A percentile compares a stretch with the other conserved stretches of the same genome.
These are phyloP conservation scores for Sycophila sp. DNA, from an alignment of 1,140 invertebrate species.

Conservation along the genomic window DNA sequence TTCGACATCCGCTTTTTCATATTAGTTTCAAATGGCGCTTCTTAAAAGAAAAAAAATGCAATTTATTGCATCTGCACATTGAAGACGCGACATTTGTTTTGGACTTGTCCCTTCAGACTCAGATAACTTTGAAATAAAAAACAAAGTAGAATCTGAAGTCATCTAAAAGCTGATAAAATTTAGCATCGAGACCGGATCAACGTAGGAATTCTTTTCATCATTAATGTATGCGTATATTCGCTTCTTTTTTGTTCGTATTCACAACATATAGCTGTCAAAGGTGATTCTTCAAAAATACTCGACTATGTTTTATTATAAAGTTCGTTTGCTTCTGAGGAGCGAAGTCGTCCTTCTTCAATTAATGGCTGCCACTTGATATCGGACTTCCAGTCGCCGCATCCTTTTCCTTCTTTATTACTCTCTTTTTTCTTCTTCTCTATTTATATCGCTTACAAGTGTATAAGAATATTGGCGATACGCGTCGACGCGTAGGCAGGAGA, in stretches of 20 bases:
- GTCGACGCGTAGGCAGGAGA: too few species aligned
- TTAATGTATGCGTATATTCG: too few species aligned
- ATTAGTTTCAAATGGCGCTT: too few species aligned
- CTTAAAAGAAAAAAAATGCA: too few species aligned
- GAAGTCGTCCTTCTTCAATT: conserved; percentile 29
- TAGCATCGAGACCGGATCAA: too few species aligned
- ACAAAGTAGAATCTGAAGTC: too few species aligned
- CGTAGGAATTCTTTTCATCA: too few species aligned
- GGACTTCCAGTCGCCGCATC: conserved; percentile 3
- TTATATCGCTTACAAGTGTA: neutral
- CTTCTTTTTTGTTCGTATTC: neutral
- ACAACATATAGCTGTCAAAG: neutral
- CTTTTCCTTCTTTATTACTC: conserved; percentile 1
- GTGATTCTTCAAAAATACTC: conserved; percentile 24
- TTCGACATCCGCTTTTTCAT: neutral
- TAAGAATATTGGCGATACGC: neutral
- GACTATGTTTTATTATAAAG: neutral
- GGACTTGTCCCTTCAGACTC: too few species aligned
- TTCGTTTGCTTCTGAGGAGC: neutral
- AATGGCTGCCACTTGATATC: conserved; percentile 31
- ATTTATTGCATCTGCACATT: too few species aligned
- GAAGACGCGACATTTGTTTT: too few species aligned
- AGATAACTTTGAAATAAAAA: too few species aligned
- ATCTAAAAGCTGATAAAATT: too few species aligned
- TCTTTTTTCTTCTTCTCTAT: neutral